These are phyloP conservation scores for Lichenostomus cassidix DNA, from an alignment of 2,113 vertebrate species.

Conservation along the genomic window DNA sequence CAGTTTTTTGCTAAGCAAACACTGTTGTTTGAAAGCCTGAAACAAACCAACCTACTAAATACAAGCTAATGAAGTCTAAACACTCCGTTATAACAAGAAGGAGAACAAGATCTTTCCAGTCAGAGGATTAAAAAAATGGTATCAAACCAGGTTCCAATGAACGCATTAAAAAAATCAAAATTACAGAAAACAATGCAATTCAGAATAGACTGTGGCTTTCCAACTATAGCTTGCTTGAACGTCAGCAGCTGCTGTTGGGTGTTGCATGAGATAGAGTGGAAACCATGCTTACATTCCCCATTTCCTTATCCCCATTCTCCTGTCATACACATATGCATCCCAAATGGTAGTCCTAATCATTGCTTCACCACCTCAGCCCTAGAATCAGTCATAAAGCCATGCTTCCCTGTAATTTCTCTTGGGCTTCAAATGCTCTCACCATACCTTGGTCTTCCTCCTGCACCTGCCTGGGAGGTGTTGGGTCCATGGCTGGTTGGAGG, in stretches of 20 bases:
- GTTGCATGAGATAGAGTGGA: background rate
- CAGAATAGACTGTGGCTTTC: background rate
- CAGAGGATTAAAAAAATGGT: background rate
- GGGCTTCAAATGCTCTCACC: background rate
- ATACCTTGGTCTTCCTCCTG: background rate
- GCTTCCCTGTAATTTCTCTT: background rate
- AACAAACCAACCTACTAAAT: background rate
- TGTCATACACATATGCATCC: background rate
- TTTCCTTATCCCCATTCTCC: background rate
- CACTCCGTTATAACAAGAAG: background rate
- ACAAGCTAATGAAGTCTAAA: background rate
- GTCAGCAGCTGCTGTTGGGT: background rate
- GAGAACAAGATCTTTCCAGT: background rate
- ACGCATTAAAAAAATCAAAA: background rate
- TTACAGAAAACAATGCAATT: background rate
- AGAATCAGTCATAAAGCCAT: background rate
- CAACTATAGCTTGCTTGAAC: background rate
- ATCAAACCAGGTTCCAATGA: background rate
- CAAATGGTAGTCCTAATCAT: background rate
- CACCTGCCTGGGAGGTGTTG: background rate
- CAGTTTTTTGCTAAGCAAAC: background rate
- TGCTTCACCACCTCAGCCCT: background rate
- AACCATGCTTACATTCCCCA: background rate
- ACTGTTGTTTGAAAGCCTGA: background rate
- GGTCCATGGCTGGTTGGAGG: fast-evolving